Conservation (phyloP, 2,888 invertebrate species). For the Micropterix aruncella region DNA sequence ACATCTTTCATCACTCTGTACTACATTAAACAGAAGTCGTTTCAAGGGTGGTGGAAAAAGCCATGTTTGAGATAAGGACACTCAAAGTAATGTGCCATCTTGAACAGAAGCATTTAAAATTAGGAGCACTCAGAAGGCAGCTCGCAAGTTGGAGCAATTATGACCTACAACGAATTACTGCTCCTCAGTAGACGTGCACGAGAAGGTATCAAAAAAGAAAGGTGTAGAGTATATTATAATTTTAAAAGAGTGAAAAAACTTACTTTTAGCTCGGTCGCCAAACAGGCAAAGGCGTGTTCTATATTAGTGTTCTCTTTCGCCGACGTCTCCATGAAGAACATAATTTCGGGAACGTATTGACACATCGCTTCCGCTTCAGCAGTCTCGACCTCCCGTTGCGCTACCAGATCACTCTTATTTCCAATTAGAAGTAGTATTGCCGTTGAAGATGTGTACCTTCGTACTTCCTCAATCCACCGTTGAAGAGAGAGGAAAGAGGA, state of each 20-base stretch:
- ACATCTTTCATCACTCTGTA: no score
- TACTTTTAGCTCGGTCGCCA: constrained; percentile 81
- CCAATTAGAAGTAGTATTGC: constrained; percentile 85
- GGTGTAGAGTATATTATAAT: no score
- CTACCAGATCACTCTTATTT: constrained; percentile 78
- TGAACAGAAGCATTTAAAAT: no score
- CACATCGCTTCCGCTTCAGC: constrained; percentile 81
- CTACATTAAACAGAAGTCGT: no score
- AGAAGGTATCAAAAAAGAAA: no score
- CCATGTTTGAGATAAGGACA: no score
- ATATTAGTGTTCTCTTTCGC: constrained; percentile 87
- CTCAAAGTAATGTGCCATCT: no score
- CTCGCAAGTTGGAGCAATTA: no score
- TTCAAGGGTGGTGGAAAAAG: no score
- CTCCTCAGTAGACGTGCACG: no score
- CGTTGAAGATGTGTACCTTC: constrained; percentile 85
- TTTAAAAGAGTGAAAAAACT: constrained; percentile 7
- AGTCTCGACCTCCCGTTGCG: constrained; percentile 68
- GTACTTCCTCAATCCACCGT: constrained; percentile 93
- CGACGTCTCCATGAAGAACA: constrained; percentile 79
- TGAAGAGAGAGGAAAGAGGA: constrained; percentile 83
- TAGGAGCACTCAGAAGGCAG: no score
- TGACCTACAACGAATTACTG: no score
- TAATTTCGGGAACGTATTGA: constrained; percentile 72
- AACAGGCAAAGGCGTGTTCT: constrained; percentile 73